Evolutionary conservation across 2,797 vertebrate species (phyloP).

Genomic region (Eleutherodactylus coqui): DNA sequence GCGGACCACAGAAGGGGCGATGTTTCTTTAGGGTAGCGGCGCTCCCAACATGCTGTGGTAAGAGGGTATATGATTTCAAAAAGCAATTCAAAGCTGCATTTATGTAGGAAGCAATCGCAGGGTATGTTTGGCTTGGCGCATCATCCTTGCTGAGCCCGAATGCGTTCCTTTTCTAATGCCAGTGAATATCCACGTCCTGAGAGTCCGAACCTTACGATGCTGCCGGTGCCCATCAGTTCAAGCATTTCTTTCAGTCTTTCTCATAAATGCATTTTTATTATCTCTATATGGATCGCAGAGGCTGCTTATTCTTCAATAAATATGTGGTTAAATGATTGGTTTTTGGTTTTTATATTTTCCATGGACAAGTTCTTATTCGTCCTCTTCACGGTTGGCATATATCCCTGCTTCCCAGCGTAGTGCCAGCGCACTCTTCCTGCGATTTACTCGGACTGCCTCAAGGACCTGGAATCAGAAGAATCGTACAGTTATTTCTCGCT

Average conservation of each 20-base stretch:
- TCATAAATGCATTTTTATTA: constrained; percentile 66
- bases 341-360: constrained; percentile 68
- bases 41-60: constrained; percentile 15
- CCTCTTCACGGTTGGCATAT: constrained; percentile 85
- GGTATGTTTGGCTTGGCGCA: constrained; percentile 9
- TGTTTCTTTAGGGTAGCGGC: not conserved
- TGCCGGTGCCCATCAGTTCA: constrained; percentile 20
- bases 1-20: constrained; percentile 19
- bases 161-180: rapidly evolving
- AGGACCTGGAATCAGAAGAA: constrained; percentile 82
- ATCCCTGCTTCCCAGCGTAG: constrained; percentile 88
- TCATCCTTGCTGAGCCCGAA: constrained; percentile 45
- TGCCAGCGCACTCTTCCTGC: constrained; percentile 93
- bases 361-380: constrained; percentile 74
- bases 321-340: constrained; percentile 74
- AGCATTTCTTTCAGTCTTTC: constrained; percentile 11
- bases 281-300: constrained; percentile 70
- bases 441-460: constrained; percentile 93
- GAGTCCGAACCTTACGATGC: constrained; percentile 35
- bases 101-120: constrained; percentile 24
- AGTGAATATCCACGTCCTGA: constrained; percentile 52
- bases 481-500: not conserved
- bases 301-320: constrained; percentile 77
- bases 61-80: constrained; percentile 5
- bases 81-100: constrained; percentile 55